Conservation (phyloP, 1,140 invertebrate species). For the Apis laboriosa region DNA sequence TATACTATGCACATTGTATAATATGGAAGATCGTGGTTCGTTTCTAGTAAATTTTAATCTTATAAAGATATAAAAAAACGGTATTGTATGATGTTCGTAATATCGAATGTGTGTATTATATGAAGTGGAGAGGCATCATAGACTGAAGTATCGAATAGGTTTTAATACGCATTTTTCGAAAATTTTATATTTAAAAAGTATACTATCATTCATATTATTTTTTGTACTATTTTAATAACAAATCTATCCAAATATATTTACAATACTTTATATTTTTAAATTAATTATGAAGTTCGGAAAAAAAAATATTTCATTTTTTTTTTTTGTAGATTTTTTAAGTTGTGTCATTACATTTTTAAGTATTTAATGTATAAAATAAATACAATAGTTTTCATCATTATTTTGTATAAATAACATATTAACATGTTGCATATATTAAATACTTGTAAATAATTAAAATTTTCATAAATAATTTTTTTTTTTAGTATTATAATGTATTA, state of each 20-base stretch:
- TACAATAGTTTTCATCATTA: constrained; percentile 35
- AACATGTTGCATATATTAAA: constrained; percentile 31
- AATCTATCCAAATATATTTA: constrained; percentile 15
- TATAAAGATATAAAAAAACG: background rate
- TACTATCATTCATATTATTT: background rate
- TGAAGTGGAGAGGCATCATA: constrained; percentile 38
- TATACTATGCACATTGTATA: background rate
- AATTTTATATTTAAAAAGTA: constrained; percentile 4
- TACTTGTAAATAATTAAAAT: constrained; percentile 39
- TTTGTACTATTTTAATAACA: constrained; percentile 1
- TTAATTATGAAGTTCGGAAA: background rate
- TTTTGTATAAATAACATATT: constrained; percentile 45
- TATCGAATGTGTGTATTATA: constrained; percentile 19
- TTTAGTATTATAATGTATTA: constrained; percentile 8
- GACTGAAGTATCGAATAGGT: constrained; percentile 38
- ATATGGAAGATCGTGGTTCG: background rate
- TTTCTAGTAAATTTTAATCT: constrained; percentile 11
- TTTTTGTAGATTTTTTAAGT: constrained; percentile 21
- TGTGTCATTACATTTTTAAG: constrained; percentile 30
- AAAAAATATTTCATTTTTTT: constrained; percentile 11
- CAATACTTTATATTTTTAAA: background rate
- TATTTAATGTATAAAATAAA: constrained; percentile 42
- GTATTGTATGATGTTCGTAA: constrained; percentile 16
- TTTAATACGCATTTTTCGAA: constrained; percentile 16
- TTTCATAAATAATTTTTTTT: constrained; percentile 17